A percentile compares a stretch with the other conserved stretches of the same genome.
Evolutionary conservation across 2,113 vertebrate species (phyloP).

Genomic region (Oxyura jamaicensis): DNA sequence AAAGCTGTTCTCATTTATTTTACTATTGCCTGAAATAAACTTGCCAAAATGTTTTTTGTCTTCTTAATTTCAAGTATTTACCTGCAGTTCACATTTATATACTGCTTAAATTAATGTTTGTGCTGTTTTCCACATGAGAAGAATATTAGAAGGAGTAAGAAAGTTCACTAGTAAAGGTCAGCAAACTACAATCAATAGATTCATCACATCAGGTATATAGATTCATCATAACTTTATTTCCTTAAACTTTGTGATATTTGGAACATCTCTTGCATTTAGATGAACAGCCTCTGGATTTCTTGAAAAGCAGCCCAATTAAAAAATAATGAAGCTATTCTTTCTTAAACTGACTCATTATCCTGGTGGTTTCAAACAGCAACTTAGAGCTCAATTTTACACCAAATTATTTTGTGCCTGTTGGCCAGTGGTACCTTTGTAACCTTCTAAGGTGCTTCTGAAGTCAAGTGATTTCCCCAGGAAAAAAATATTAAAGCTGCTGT

Average conservation of each 20-base stretch:
- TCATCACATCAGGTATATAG: not conserved
- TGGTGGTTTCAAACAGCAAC: conserved; percentile 33
- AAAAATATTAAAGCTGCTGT: not conserved
- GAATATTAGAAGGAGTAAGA: not conserved
- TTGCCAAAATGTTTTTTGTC: not conserved
- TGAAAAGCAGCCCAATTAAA: conserved; percentile 68
- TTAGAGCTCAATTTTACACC: not conserved
- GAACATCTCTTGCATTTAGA: conserved; percentile 49
- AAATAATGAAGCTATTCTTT: conserved; percentile 63
- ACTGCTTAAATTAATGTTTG: not conserved
- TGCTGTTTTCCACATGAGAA: not conserved
- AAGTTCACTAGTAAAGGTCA: not conserved
- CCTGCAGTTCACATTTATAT: not conserved
- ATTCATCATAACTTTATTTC: conserved; percentile 7
- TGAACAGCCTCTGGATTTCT: conserved; percentile 9
- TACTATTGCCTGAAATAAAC: conserved; percentile 22
- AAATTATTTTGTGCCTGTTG: conserved; percentile 56
- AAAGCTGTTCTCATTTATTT: conserved; percentile 33
- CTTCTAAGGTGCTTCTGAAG: conserved; percentile 12
- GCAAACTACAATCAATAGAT: not conserved
- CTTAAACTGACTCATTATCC: conserved; percentile 57
- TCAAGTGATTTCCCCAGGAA: conserved; percentile 6
- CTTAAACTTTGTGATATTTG: conserved; percentile 30
- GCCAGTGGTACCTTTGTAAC: conserved; percentile 42
- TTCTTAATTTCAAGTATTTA: conserved; percentile 3